Evolutionary conservation across 37 sponge, comb jelly and placozoan genomes (phyloP).

Genomic region (Ephydatia muelleri): DNA sequence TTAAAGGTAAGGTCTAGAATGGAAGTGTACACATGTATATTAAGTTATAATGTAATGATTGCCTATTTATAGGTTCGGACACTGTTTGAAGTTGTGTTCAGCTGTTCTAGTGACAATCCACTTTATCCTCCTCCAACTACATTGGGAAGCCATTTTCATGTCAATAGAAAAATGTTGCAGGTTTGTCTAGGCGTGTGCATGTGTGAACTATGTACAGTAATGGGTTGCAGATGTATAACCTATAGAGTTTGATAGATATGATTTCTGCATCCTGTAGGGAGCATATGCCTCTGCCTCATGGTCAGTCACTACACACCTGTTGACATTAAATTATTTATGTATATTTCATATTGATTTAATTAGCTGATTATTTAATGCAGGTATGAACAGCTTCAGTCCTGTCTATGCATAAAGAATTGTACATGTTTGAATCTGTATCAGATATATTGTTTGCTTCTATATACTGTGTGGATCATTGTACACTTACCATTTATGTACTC

Average conservation of each 20-base stretch:
- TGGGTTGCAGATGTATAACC: too few relatives aligned
- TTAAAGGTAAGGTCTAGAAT: constrained; percentile 26
- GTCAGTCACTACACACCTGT: too few relatives aligned
- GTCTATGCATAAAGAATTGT: too few relatives aligned
- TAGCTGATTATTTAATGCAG: too few relatives aligned
- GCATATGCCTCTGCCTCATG: too few relatives aligned
- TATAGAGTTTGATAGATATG: too few relatives aligned
- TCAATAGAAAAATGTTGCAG: constrained; percentile 9
- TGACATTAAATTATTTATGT: too few relatives aligned
- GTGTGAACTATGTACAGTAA: background rate
- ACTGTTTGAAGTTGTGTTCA: constrained; percentile 4
- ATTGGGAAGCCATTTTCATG: constrained; percentile 32
- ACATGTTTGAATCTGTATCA: too few relatives aligned
- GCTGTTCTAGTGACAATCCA: background rate
- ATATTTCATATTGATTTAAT: too few relatives aligned
- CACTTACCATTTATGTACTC: constrained; percentile 7
- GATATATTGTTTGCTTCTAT: too few relatives aligned
- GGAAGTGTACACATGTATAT: background rate
- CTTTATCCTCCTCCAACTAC: background rate
- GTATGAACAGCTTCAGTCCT: too few relatives aligned
- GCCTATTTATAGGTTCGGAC: constrained; percentile 8
- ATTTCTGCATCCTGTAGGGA: too few relatives aligned
- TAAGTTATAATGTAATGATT: background rate
- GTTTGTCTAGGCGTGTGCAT: background rate
- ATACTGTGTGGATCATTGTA: background rate